phyloP scores from a whole-genome alignment of 2,888 invertebrate genomes.

The Plebejus melissa region DNA sequence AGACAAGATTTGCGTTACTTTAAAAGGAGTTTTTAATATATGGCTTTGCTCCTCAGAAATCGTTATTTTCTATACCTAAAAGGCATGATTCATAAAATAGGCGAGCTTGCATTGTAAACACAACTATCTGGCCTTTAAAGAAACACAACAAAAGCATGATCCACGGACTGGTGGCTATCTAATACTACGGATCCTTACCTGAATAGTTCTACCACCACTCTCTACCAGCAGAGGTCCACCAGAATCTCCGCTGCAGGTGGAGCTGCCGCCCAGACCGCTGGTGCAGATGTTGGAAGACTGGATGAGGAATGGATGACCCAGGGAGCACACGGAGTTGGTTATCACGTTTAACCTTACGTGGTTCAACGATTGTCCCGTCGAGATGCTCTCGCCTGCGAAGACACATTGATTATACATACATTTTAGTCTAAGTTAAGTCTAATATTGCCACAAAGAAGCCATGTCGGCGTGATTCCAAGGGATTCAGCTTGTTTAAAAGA shows the following conservation, averaged over 20 bases:
- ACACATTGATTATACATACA: background rate
- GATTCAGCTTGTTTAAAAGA: no score
- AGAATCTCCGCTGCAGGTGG: constrained; percentile 55
- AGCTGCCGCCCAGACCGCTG: constrained; percentile 38
- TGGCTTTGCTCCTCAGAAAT: no score
- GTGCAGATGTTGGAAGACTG: constrained; percentile 47
- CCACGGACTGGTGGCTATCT: no score
- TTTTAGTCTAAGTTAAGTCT: no score
- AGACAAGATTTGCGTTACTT: no score
- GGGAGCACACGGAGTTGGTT: constrained; percentile 43
- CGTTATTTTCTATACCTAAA: no score
- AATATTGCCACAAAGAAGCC: background rate
- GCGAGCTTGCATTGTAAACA: no score
- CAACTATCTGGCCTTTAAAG: background rate
- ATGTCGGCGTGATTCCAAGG: no score
- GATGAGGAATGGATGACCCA: constrained; percentile 43
- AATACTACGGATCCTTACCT: constrained; percentile 41
- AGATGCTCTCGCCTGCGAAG: constrained; percentile 25
- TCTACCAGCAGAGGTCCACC: constrained; percentile 54
- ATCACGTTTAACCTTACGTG: constrained; percentile 46
- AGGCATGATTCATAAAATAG: no score
- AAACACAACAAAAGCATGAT: no score
- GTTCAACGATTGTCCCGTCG: constrained; percentile 31
- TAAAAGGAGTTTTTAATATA: no score
- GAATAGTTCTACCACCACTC: constrained; percentile 39